phyloP scores from a whole-genome alignment of 2,797 vertebrate species.

The Nasua narica region DNA sequence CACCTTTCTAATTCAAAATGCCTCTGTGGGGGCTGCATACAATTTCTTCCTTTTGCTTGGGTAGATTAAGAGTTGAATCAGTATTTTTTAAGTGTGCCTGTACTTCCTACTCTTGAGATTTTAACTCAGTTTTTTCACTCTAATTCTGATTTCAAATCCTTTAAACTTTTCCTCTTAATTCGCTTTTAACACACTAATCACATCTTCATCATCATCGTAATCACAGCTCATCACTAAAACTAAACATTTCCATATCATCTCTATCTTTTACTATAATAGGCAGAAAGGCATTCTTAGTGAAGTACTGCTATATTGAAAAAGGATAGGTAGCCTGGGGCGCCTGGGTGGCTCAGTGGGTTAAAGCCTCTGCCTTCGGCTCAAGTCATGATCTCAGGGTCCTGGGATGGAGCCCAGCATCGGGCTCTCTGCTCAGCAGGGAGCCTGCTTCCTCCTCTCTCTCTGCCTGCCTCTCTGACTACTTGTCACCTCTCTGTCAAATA shows the following conservation, averaged over 20 bases:
- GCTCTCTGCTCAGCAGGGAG: no score
- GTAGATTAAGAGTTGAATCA: background rate
- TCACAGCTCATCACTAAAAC: background rate
- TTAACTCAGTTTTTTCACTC: background rate
- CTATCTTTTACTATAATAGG: background rate
- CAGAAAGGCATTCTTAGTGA: background rate
- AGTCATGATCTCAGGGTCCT: no score
- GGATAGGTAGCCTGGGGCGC: background rate
- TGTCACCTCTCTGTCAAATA: no score
- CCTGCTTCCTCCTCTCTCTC: no score
- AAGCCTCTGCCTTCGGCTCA: no score
- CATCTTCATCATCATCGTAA: background rate
- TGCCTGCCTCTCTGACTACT: no score
- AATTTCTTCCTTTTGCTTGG: background rate
- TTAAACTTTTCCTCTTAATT: background rate
- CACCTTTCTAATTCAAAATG: background rate
- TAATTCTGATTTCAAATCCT: background rate
- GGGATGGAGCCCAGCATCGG: no score
- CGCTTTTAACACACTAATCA: background rate
- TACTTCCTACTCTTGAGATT: background rate
- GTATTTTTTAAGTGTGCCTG: background rate
- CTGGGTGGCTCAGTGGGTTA: no score
- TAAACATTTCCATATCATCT: background rate
- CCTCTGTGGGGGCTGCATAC: background rate
- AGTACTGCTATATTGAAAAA: background rate